Percentiles rank a stretch among this genome's conserved stretches.
These are phyloP conservation scores for Drosophila barbarae DNA, from an alignment of 2,888 invertebrate genomes.

Conservation along the genomic window DNA sequence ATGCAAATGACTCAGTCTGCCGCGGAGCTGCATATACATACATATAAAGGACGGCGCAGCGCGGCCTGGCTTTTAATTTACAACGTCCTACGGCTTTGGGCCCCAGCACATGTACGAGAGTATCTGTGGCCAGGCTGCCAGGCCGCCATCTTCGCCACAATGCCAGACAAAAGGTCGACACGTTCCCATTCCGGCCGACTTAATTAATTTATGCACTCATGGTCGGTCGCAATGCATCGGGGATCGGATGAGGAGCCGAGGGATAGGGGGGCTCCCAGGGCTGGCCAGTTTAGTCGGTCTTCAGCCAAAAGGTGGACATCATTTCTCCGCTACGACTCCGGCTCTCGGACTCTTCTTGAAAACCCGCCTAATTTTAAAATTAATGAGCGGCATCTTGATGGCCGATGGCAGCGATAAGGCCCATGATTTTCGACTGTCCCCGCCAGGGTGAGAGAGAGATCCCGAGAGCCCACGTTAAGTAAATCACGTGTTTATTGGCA, in stretches of 20 bases:
- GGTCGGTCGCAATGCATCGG: constrained; percentile 63
- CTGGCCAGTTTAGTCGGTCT: constrained; percentile 51
- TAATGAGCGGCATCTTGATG: constrained; percentile 79
- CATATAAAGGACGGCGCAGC: constrained; percentile 74
- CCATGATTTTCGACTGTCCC: constrained; percentile 70
- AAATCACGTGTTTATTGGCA: constrained; percentile 79
- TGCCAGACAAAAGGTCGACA: constrained; percentile 78
- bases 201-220: constrained; percentile 79
- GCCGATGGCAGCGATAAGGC: constrained; percentile 77
- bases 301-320: constrained; percentile 59
- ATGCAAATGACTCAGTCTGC: constrained; percentile 76
- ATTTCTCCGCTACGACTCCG: constrained; percentile 52
- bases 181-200: constrained; percentile 73
- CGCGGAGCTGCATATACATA: constrained; percentile 44
- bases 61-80: constrained; percentile 78
- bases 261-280: constrained; percentile 9
- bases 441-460: constrained; percentile 13
- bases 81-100: constrained; percentile 66
- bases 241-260: constrained; percentile 21
- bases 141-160: constrained; percentile 56
- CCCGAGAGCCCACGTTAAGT: constrained; percentile 55
- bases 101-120: constrained; percentile 32
- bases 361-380: constrained; percentile 79
- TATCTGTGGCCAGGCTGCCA: constrained; percentile 32
- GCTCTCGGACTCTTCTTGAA: constrained; percentile 57